Percentiles rank a stretch among this genome's conserved stretches.
These are phyloP conservation scores for Zygogramma bicolorata DNA, from an alignment of 2,888 invertebrate species.

Conservation along the genomic window DNA sequence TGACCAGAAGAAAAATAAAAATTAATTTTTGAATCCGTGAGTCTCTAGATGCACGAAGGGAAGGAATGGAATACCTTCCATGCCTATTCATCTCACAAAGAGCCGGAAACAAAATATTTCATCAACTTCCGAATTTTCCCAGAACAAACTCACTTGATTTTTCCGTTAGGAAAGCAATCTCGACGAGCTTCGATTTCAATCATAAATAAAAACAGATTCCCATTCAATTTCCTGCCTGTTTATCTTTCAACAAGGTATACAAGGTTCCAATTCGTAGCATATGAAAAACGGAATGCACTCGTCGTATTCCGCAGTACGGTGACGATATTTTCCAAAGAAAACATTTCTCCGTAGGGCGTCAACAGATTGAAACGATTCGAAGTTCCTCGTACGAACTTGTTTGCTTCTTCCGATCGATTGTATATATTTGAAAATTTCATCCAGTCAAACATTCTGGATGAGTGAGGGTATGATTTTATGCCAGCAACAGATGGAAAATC, in stretches of 20 bases:
- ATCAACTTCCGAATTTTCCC: neutral
- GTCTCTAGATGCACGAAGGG: no score
- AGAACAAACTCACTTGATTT: neutral
- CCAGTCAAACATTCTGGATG: no score
- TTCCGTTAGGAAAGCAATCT: neutral
- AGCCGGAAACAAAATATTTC: neutral
- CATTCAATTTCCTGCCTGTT: neutral
- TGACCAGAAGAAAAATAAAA: no score
- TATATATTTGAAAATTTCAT: neutral
- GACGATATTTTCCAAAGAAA: neutral
- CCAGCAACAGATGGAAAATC: no score
- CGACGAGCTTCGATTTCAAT: neutral
- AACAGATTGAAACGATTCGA: neutral
- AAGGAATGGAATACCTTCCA: no score
- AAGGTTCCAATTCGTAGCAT: neutral
- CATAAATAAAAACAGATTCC: conserved; percentile 5
- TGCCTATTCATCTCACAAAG: no score
- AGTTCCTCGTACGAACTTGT: no score
- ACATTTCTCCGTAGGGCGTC: neutral
- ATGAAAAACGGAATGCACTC: neutral
- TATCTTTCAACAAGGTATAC: conserved; percentile 6
- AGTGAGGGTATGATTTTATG: no score
- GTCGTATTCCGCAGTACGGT: neutral
- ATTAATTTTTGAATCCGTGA: no score
- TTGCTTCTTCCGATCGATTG: no score